phyloP scores from a whole-genome alignment of 2,888 invertebrate species.

The Trisateles emortualis region DNA sequence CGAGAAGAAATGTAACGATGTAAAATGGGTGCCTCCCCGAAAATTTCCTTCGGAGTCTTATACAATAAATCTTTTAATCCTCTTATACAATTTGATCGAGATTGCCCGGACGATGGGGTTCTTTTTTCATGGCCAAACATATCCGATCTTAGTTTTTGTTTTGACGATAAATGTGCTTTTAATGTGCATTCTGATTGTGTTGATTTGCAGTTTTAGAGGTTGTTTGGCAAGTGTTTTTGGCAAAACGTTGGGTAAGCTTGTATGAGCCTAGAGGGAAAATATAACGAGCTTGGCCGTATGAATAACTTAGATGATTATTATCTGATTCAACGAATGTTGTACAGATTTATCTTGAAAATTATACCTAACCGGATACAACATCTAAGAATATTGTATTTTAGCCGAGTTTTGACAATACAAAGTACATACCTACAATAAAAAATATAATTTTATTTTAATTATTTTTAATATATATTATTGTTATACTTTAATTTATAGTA shows the following conservation, averaged over 20 bases:
- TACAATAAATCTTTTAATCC: constrained; percentile 84
- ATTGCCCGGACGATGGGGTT: constrained; percentile 65
- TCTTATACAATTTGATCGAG: constrained; percentile 83
- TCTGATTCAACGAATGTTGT: not conserved
- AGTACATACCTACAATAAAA: too few relatives aligned
- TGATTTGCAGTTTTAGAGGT: constrained; percentile 39
- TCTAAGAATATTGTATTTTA: too few relatives aligned
- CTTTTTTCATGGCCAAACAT: constrained; percentile 53
- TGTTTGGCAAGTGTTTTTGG: constrained; percentile 13
- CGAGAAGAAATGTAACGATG: constrained; percentile 74
- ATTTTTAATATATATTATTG: too few relatives aligned
- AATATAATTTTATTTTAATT: too few relatives aligned
- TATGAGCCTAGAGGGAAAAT: constrained; percentile 1
- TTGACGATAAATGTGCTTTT: constrained; percentile 54
- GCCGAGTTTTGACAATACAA: too few relatives aligned
- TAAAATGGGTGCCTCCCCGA: constrained; percentile 75
- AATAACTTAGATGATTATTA: constrained; percentile 2
- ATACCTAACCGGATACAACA: too few relatives aligned
- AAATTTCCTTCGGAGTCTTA: constrained; percentile 80
- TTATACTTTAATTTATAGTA: too few relatives aligned
- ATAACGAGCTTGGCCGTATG: constrained; percentile 4
- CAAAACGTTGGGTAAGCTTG: constrained; percentile 8
- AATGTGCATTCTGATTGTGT: constrained; percentile 47
- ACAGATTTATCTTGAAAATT: not conserved
- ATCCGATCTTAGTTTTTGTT: constrained; percentile 59